Evolutionary conservation across 2,113 vertebrate species (phyloP).

Genomic region (Capra hircus): DNA sequence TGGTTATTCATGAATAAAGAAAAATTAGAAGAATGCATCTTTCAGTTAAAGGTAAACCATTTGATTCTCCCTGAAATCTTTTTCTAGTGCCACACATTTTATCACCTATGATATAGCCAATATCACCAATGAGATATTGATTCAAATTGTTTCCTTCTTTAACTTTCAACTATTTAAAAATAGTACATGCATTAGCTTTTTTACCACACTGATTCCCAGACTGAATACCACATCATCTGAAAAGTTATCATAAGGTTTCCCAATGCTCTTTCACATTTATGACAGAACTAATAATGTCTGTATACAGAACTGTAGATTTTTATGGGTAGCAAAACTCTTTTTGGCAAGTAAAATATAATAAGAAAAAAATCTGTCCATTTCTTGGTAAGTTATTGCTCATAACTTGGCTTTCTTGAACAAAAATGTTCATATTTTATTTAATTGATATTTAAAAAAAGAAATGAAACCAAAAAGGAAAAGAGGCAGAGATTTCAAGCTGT

Average conservation of each 20-base stretch:
- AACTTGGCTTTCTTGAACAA: conserved; percentile 49
- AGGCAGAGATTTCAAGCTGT: conserved; percentile 68
- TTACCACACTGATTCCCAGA: background rate
- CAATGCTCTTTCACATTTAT: background rate
- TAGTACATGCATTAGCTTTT: background rate
- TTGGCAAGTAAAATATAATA: conserved; percentile 3
- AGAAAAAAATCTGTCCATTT: conserved; percentile 18
- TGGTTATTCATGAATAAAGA: background rate
- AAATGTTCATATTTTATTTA: conserved; percentile 58
- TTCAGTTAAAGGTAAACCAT: background rate
- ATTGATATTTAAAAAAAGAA: conserved; percentile 11
- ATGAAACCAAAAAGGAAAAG: conserved; percentile 47
- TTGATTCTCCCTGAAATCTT: background rate
- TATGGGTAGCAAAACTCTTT: background rate
- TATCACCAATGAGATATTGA: background rate
- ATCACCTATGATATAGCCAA: background rate
- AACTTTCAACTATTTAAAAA: background rate
- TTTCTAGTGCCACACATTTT: background rate
- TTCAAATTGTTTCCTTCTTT: background rate
- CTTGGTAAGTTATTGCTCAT: conserved; percentile 36
- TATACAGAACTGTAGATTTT: background rate
- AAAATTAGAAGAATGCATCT: background rate
- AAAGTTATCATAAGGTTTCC: background rate
- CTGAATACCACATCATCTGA: background rate
- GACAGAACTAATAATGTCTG: background rate